Evolutionary conservation across 2,888 invertebrate species (phyloP), one percentile per base, ranked within the genome.

Genomic region (Oligia fasciuncula): DNA sequence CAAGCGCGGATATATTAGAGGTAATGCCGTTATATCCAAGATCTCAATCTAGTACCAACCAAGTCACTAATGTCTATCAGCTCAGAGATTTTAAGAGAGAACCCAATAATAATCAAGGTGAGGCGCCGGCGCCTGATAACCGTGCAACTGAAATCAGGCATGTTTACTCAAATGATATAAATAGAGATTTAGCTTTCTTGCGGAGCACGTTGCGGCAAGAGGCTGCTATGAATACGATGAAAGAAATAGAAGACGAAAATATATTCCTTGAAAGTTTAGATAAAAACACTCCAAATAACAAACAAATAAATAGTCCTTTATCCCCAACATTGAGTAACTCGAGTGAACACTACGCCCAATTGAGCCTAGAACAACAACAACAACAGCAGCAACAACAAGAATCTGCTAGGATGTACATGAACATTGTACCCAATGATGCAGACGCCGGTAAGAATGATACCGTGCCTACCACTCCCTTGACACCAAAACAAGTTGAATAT

Each of bases 51-150:
- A 92, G 93, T 89, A 90, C 90, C 78, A 95, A 93, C 85, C 96
- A 96, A 87, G 96, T 95, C 35, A 95, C 97, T 65, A 97, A 97
- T 93, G 93, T 97, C 4, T 97, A 97, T 90, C 97, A 97, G 87
- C 85, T 97, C 23, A 92, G 96, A 79, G 97, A 97, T 80, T 97
- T 97, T 89, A 97, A 97, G 86, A 94, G 95, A 88, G 97, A 97
- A 89, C 95, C 96, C 82, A 97, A 97, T 79, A 97, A 97, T 83
- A 97, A 97, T 86, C 95, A 94, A 86, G 89, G 93, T 79, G 95
- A 96, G 79, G 73, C 83, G 57, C 68, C 68, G 76, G 89, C 84
- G 65, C 86, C 84, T 57, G 94, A 87, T 29, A 85, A 60, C 46
- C 85, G 81, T 46, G 89, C 85, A 54, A 87, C 91, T 57, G 94